A percentile compares a stretch with the other conserved stretches of the same genome.
Conservation (phyloP, 2,113 vertebrate genomes). For the Gymnorhina tibicen region DNA sequence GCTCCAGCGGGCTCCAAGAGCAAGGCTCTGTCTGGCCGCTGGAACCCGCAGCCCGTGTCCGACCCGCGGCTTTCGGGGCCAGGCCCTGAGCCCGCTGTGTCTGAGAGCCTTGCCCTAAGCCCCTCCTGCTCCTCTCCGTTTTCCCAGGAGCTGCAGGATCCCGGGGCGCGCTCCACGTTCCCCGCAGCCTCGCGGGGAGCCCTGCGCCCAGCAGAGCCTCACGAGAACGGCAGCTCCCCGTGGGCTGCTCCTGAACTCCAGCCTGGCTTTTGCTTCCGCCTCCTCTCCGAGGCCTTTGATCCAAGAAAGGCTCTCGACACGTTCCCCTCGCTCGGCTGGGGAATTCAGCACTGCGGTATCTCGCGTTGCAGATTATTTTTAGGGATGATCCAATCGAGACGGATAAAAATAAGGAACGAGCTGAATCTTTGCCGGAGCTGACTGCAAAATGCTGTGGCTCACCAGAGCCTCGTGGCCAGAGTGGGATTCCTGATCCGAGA, state of each 20-base stretch:
- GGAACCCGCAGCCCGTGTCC: background rate
- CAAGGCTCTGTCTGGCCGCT: background rate
- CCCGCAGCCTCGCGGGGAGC: background rate
- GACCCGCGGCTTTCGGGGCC: background rate
- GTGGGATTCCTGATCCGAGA: background rate
- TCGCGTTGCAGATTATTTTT: constrained; percentile 46
- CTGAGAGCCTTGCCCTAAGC: background rate
- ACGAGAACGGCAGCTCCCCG: too few species aligned
- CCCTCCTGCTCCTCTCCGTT: background rate
- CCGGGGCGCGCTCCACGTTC: background rate
- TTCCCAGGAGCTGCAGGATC: background rate
- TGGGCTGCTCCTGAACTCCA: constrained; percentile 16
- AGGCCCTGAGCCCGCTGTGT: background rate
- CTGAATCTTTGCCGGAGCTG: background rate
- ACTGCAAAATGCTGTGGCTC: background rate
- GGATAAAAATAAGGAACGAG: constrained; percentile 50
- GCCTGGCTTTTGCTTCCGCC: background rate
- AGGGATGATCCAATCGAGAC: constrained; percentile 46
- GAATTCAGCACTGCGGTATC: constrained; percentile 6
- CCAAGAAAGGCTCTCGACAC: background rate
- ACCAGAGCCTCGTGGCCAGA: background rate
- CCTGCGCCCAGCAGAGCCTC: background rate
- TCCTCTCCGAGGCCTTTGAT: background rate
- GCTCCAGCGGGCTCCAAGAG: background rate
- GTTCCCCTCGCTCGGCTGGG: background rate